Conservation (phyloP, 2,797 vertebrate genomes). For the Lerista edwardsae region DNA sequence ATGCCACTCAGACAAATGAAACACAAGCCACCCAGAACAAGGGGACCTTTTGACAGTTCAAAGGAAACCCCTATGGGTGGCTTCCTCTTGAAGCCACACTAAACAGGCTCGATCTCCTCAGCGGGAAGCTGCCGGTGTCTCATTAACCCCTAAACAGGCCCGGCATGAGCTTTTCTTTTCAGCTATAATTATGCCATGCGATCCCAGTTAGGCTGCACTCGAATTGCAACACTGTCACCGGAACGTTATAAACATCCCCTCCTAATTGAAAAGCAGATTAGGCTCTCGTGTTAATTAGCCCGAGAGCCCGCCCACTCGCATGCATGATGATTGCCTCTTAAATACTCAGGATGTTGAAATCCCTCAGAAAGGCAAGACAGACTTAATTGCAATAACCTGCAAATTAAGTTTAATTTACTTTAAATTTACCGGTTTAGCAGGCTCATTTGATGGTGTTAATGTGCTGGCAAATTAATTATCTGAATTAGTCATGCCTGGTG, state of each 20-base stretch:
- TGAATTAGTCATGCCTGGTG: constrained; percentile 97
- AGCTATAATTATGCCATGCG: constrained; percentile 92
- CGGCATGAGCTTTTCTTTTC: constrained; percentile 89
- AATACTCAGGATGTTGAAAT: constrained; percentile 87
- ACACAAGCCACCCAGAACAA: constrained; percentile 99
- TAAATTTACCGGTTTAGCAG: constrained; percentile 92
- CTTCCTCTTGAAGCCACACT: constrained; percentile 95
- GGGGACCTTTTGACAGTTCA: constrained; percentile 99
- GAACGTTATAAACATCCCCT: constrained; percentile 83
- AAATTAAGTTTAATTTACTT: constrained; percentile 95
- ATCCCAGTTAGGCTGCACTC: constrained; percentile 81
- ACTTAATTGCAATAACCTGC: constrained; percentile 97
- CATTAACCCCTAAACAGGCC: constrained; percentile 99
- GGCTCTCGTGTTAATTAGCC: constrained; percentile 87
- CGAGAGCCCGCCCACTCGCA: constrained; percentile 84
- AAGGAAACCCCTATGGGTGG: constrained; percentile 99
- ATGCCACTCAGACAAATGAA: constrained; percentile 99
- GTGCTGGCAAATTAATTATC: constrained; percentile 99
- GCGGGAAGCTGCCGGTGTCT: constrained; percentile 97
- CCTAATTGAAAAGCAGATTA: constrained; percentile 94
- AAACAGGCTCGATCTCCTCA: constrained; percentile 89
- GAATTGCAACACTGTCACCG: constrained; percentile 83
- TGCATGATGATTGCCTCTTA: constrained; percentile 88
- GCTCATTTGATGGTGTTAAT: constrained; percentile 96
- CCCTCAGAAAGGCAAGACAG: constrained; percentile 89